Percentiles rank a stretch among this genome's conserved stretches.
These are phyloP conservation scores for Platygyra sinensis DNA, from an alignment of 64 coral and sea anemone species.

Conservation along the genomic window DNA sequence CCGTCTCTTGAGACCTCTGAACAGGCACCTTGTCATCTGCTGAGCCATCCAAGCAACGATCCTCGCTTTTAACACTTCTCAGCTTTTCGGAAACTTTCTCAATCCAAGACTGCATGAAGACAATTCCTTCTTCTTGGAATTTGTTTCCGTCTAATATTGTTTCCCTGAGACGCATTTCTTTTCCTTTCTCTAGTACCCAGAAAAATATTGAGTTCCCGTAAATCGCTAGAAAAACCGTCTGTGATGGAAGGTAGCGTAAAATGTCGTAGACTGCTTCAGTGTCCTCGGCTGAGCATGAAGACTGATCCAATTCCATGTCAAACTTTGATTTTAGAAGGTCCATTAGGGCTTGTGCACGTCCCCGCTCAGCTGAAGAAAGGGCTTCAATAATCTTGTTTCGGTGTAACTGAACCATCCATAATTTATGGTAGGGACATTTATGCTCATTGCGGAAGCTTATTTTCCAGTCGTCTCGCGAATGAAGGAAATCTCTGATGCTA, in stretches of 20 bases:
- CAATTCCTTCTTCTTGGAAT: too few species aligned
- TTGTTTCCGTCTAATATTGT: background rate
- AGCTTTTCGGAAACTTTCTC: too few species aligned
- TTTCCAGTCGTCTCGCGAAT: background rate
- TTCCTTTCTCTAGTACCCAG: constrained; percentile 8
- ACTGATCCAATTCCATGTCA: background rate
- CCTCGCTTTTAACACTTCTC: too few species aligned
- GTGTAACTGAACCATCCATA: constrained; percentile 14
- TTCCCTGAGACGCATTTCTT: background rate
- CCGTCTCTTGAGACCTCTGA: background rate
- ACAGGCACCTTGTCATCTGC: background rate
- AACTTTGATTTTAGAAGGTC: constrained; percentile 33
- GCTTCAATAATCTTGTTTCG: too few species aligned
- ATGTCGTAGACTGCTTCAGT: background rate
- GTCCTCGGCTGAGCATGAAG: background rate
- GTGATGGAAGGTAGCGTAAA: background rate
- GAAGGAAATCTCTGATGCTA: background rate
- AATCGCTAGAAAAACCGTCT: background rate
- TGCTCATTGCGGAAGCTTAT: constrained; percentile 1
- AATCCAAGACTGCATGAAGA: too few species aligned
- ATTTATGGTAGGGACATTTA: background rate
- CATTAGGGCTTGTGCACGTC: constrained; percentile 36
- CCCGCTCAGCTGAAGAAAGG: constrained; percentile 33
- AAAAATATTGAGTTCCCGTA: background rate
- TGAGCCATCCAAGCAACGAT: too few species aligned